Base-by-base conservation (phyloP, 2,797 vertebrate genomes). In the Knipowitschia caucasica region DNA sequence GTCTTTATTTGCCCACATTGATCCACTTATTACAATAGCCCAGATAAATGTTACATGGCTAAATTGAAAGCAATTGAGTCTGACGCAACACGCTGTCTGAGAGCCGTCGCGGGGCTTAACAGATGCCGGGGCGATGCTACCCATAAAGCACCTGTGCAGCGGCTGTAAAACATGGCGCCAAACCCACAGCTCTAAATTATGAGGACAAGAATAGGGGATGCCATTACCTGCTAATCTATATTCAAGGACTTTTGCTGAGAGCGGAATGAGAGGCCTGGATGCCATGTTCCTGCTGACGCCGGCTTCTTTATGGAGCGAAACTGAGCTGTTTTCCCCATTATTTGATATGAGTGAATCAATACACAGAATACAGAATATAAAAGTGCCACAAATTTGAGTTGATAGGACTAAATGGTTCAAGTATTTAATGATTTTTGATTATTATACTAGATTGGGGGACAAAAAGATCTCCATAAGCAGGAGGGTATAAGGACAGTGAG, bases 1-100 rank as follows among this genome's bases (percentile, higher is more conserved):
- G 68, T 87, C 82, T 87, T 88, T 86, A 86, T 88, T 87, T 86
- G 77, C 64, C 26, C 46, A 43, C 55, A 86, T 88, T 59, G 83
- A 89, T 90, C 77, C 57, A 61, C 61, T 81, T 69, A 74, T 83
- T 83, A 67, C 70, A 75, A 71, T 65, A 62, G 75, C 80, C 70
- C 65, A 69, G 78, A 82, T 69, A 61, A 83, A 86, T 83, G 75
- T 81, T 79, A 73, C 63, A 62, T 66, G 49, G 40, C 59, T 68
- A 76, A 82, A 81, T 74, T 76, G 78, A 81, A 82, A 80, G 78
- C 77, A 84, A 82, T 86, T 69, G 74, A 83, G 73, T 78, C 62
- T 82, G 73, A 84, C 69, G 35, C 73, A 72, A 73, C 71, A 75
- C 58, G 67, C 50, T 62, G 60, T 57, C 57, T 55, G 59, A 73